Evolutionary conservation across 1,140 invertebrate species (phyloP), one percentile per base, ranked within the genome.

Genomic region (Alviniconcha marisindica): DNA sequence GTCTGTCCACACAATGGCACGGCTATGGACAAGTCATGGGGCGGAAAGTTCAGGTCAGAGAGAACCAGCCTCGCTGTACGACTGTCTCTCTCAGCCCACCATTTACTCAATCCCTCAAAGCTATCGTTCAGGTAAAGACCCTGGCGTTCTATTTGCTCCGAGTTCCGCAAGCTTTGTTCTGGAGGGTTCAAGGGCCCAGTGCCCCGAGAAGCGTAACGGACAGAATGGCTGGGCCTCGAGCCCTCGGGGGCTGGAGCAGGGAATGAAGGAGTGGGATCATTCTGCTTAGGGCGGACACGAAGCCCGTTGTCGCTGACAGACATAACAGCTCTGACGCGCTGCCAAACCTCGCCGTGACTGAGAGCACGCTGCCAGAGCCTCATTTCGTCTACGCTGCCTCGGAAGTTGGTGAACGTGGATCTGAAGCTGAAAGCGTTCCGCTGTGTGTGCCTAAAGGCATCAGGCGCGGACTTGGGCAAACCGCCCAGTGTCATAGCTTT

Each of bases 1-100:
- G 91, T 91, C 36, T 89, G 33, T 0, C 91, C 91, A 82, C 91
- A 92, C 0, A 51, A 76, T 21, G 91, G 91, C 60, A 84, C 77
- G 48, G 84, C 36, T 15, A 90, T 18, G 15, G 73, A 51, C 10
- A 88, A 77, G 60, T 86, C 60, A 60, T 85, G 66, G 38, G 38
- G n/a, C 38, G 66, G 31, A 24, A 77, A 56, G 18, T 36, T 40
- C 33, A 84, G 87, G 60, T 81, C 77, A 15, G 83, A 85, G n/a
- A 24, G 28, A n/a, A 86, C 71, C 28, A 87, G 21, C n/a, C 31
- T 7, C 14, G 84, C 69, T 44, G 77, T 24, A 14, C 21, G 33
- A 54, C 79, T 79, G 5, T 51, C 63, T 36, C 76, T 56, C 3
- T 77, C 74, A 24, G 33, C 42, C 21, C 56, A 71, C 87, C 88